Conservation (phyloP, 2,113 vertebrate species). For the Hymenochirus boettgeri region DNA sequence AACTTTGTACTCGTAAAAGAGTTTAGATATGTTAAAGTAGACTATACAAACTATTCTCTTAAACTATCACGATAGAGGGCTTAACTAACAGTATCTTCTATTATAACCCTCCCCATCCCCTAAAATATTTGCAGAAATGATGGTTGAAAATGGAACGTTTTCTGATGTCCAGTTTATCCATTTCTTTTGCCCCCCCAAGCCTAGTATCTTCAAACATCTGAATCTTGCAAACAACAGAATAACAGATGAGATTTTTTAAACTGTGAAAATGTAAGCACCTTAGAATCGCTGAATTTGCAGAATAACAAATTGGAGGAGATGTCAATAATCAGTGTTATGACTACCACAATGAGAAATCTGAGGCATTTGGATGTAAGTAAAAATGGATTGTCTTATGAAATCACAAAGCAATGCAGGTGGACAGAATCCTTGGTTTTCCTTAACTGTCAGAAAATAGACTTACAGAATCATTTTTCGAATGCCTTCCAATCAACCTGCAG, state of each 20-base stretch:
- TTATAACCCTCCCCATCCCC: slow-evolving; percentile 49
- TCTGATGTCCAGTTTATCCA: slow-evolving; percentile 62
- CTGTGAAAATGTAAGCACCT: slow-evolving; percentile 58
- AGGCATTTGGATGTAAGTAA: slow-evolving; percentile 68
- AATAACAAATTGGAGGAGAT: slow-evolving; percentile 72
- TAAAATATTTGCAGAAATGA: slow-evolving; percentile 70
- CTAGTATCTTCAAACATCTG: slow-evolving; percentile 63
- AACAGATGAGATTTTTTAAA: slow-evolving; percentile 71
- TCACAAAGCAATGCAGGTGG: slow-evolving; percentile 63
- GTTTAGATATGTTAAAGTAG: not conserved
- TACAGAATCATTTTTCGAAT: slow-evolving; percentile 64
- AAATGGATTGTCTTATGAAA: slow-evolving; percentile 65
- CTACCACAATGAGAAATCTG: slow-evolving; percentile 67
- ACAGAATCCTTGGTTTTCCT: slow-evolving; percentile 60
- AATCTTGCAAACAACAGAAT: slow-evolving; percentile 73
- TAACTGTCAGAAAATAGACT: slow-evolving; percentile 70
- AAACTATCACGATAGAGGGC: slow-evolving; percentile 51
- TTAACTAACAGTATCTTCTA: slow-evolving; percentile 48
- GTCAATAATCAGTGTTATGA: slow-evolving; percentile 59
- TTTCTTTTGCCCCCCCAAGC: slow-evolving; percentile 73
- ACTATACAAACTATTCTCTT: slow-evolving; percentile 48
- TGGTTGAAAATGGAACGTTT: slow-evolving; percentile 62
- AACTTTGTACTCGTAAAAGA: slow-evolving; percentile 48
- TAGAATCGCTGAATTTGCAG: slow-evolving; percentile 62
- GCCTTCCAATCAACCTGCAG: slow-evolving; percentile 63